These are phyloP conservation scores for Nomada fucata DNA, from an alignment of 2,888 invertebrate genomes.

Conservation along the genomic window DNA sequence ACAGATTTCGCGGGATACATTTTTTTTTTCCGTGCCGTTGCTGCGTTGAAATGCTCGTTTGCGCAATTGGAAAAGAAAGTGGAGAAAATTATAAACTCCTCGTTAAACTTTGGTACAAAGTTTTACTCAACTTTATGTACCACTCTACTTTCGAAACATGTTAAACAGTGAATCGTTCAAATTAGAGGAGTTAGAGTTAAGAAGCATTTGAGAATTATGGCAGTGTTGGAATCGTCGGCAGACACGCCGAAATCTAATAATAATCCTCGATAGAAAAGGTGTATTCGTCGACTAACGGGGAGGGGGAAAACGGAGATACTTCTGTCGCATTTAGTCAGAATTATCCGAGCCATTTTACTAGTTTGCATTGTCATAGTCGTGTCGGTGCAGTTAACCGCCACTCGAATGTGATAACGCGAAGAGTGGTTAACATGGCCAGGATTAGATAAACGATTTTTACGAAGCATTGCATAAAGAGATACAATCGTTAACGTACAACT, in stretches of 20 bases:
- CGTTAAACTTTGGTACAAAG: slow-evolving; percentile 14
- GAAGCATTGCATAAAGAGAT: neutral
- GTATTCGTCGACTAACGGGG: too few relatives aligned
- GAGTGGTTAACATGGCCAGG: neutral
- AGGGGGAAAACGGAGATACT: too few relatives aligned
- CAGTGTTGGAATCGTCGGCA: too few relatives aligned
- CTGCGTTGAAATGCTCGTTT: too few relatives aligned
- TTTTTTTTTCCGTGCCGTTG: neutral
- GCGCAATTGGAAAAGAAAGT: neutral
- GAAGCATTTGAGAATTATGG: too few relatives aligned
- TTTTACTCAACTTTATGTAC: too few relatives aligned
- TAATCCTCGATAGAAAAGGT: too few relatives aligned
- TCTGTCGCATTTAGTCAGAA: too few relatives aligned
- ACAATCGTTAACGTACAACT: neutral
- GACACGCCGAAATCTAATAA: too few relatives aligned
- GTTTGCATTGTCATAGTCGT: neutral
- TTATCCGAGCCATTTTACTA: neutral
- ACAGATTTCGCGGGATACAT: neutral
- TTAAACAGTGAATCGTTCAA: too few relatives aligned
- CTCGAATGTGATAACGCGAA: neutral
- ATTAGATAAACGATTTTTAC: neutral
- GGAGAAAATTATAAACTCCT: neutral
- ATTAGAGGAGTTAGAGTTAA: too few relatives aligned
- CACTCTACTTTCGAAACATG: too few relatives aligned
- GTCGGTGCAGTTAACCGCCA: neutral